Percentiles rank a stretch among this genome's conserved stretches.
Evolutionary conservation across 2,888 invertebrate genomes (phyloP).

Genomic region (Drosophila fungiperda): DNA sequence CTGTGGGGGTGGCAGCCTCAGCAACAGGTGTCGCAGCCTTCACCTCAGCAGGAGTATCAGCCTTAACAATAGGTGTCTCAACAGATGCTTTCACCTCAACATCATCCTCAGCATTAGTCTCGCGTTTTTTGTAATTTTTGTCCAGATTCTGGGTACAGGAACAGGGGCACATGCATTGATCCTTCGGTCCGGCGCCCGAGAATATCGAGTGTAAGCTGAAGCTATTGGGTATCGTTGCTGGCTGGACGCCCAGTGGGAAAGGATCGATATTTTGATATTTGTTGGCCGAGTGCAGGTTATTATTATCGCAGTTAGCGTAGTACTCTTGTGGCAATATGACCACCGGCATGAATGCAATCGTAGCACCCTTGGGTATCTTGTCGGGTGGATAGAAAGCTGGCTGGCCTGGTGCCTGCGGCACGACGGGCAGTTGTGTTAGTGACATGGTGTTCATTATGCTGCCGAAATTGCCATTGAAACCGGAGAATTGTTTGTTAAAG

Average conservation of each 20-base stretch:
- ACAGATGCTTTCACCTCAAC: slow-evolving; percentile 12
- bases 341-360: slow-evolving; percentile 90
- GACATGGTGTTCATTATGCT: slow-evolving; percentile 83
- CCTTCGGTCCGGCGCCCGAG: slow-evolving; percentile 71
- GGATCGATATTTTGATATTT: slow-evolving; percentile 72
- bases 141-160: slow-evolving; percentile 83
- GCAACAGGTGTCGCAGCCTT: slow-evolving; percentile 38
- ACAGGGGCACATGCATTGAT: slow-evolving; percentile 84
- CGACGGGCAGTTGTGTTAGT: slow-evolving; percentile 83
- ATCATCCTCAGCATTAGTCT: slow-evolving; percentile 47
- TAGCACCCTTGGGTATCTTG: slow-evolving; percentile 86
- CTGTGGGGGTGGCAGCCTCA: slow-evolving; percentile 27
- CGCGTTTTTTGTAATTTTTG: slow-evolving; percentile 77
- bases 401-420: slow-evolving; percentile 82
- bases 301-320: slow-evolving; percentile 83
- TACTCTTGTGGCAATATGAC: slow-evolving; percentile 90
- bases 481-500: slow-evolving; percentile 76
- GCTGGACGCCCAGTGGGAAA: slow-evolving; percentile 81
- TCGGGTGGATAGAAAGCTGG: slow-evolving; percentile 83
- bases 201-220: slow-evolving; percentile 78
- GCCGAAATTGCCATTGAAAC: slow-evolving; percentile 79
- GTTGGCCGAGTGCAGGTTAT: slow-evolving; percentile 51
- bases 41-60: slow-evolving; percentile 25
- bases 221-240: slow-evolving; percentile 74
- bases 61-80: slow-evolving; percentile 24